Percentiles rank a stretch among this genome's conserved stretches.
phyloP scores from a whole-genome alignment of 2,888 invertebrate species.

The Tribolium freemani region DNA sequence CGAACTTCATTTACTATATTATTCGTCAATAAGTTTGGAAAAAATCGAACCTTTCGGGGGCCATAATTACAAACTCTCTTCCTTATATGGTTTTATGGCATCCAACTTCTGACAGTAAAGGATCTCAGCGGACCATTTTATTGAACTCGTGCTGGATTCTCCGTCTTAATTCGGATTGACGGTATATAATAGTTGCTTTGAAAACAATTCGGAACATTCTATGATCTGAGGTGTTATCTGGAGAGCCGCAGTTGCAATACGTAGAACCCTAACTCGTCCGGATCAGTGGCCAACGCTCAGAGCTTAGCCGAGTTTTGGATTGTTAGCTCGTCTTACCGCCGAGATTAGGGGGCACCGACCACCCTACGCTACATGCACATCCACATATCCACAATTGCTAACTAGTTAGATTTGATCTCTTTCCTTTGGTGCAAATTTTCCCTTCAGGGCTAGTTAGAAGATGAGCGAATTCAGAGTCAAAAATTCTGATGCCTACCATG shows the following conservation, averaged over 20 bases:
- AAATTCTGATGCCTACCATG: too few species aligned
- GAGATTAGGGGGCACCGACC: constrained; percentile 45
- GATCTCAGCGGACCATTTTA: constrained; percentile 46
- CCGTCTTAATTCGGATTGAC: constrained; percentile 49
- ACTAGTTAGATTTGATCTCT: not conserved
- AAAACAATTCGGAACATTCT: constrained; percentile 52
- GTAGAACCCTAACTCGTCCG: constrained; percentile 40
- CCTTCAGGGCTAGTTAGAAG: too few species aligned
- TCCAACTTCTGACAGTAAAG: constrained; percentile 47
- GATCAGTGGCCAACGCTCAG: constrained; percentile 48
- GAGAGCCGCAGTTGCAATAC: constrained; percentile 49
- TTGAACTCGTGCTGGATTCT: constrained; percentile 39
- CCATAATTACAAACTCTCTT: constrained; percentile 37
- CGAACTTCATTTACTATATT: constrained; percentile 16
- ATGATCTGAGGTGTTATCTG: constrained; percentile 56
- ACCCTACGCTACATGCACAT: not conserved
- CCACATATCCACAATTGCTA: not conserved
- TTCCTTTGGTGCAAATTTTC: too few species aligned
- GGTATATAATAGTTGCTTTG: constrained; percentile 55
- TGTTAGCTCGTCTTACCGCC: constrained; percentile 51
- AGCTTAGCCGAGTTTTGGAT: constrained; percentile 53
- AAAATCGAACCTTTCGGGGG: constrained; percentile 41
- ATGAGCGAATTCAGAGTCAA: too few species aligned
- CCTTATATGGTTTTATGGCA: constrained; percentile 48
- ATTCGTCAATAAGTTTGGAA: constrained; percentile 28